Percentiles rank a stretch among this genome's conserved stretches.
These are phyloP conservation scores for Aptenodytes patagonicus DNA, from an alignment of 2,113 vertebrate species.

Conservation along the genomic window DNA sequence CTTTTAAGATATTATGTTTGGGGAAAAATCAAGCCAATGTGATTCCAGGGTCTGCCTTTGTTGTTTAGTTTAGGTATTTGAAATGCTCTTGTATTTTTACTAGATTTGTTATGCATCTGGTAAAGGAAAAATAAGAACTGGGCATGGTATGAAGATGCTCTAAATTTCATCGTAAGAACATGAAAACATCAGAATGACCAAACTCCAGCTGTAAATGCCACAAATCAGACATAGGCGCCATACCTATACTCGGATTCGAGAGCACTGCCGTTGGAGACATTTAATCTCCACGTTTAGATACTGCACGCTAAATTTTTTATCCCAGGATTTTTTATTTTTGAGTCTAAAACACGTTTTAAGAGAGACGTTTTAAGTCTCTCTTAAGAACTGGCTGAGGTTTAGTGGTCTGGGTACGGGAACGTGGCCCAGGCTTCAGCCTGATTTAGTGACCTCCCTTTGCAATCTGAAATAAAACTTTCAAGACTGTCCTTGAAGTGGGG, in stretches of 20 bases:
- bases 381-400: neutral
- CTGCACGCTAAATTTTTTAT: neutral
- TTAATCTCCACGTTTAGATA: neutral
- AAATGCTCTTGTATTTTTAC: neutral
- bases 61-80: constrained; percentile 1
- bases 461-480: neutral
- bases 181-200: neutral
- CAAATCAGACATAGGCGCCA: neutral
- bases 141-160: neutral
- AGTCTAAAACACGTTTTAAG: neutral
- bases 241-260: neutral
- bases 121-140: neutral
- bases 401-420: neutral
- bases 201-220: neutral
- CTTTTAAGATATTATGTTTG: neutral
- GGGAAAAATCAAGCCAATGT: neutral
- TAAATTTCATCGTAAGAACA: neutral
- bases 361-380: neutral
- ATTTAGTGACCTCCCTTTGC: neutral
- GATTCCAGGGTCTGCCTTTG: neutral
- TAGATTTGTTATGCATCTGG: neutral
- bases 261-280: neutral
- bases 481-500: neutral
- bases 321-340: neutral
- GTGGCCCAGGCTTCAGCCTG: neutral